Conservation (phyloP, 2,888 invertebrate species). For the Eumerus sabulonum region DNA sequence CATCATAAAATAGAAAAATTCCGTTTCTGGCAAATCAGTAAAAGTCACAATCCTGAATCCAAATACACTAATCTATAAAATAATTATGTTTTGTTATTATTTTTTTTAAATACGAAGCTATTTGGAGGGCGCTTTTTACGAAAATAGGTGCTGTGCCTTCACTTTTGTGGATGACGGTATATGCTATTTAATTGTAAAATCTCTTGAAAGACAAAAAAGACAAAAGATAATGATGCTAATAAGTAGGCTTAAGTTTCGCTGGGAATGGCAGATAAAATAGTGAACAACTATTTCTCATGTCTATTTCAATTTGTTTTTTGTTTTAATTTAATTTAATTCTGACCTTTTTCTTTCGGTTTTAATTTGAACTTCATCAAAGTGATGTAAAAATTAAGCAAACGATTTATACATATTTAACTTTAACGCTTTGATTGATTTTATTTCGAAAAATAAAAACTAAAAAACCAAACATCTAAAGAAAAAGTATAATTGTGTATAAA, state of each 20-base stretch:
- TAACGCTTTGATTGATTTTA: slow-evolving; percentile 28
- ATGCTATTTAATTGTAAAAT: slow-evolving; percentile 45
- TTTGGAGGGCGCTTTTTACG: too few relatives aligned
- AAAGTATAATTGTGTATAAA: slow-evolving; percentile 36
- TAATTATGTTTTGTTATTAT: too few relatives aligned
- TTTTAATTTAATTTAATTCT: slow-evolving; percentile 29
- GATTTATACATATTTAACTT: slow-evolving; percentile 32
- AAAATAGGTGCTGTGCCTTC: too few relatives aligned
- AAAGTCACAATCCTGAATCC: too few relatives aligned
- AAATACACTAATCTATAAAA: too few relatives aligned
- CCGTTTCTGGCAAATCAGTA: too few relatives aligned
- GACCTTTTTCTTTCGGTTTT: slow-evolving; percentile 28
- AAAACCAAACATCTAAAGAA: too few relatives aligned
- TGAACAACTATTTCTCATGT: not conserved
- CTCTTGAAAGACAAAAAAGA: slow-evolving; percentile 62
- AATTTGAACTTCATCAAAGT: slow-evolving; percentile 27
- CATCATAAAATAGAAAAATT: too few relatives aligned
- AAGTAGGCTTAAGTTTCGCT: slow-evolving; percentile 64
- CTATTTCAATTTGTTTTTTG: not conserved
- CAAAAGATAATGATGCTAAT: slow-evolving; percentile 68
- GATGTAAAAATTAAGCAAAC: slow-evolving; percentile 35
- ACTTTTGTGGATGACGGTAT: too few relatives aligned
- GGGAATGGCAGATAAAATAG: slow-evolving; percentile 60
- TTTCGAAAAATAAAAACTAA: slow-evolving; percentile 28
- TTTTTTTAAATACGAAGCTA: too few relatives aligned